A percentile compares a stretch with the other conserved stretches of the same genome.
Conservation (phyloP, 2,888 invertebrate species). For the Schizaphis graminum region DNA sequence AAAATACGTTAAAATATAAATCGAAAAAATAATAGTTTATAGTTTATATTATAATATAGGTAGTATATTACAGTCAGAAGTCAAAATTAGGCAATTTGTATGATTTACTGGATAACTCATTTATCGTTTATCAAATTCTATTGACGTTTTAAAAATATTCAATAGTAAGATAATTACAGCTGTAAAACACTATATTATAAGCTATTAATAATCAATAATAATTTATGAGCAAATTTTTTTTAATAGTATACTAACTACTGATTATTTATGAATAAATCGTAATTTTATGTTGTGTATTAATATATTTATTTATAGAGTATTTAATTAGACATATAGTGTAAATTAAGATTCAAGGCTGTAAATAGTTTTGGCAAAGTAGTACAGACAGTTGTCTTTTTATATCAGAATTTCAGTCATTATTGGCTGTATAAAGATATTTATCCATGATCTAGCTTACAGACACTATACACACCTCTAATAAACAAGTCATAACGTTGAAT, state of each 20-base stretch:
- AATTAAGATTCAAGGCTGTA: conserved; percentile 14
- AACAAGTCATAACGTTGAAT: neutral
- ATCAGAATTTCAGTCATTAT: neutral
- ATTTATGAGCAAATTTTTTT: neutral
- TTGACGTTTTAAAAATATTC: too few relatives aligned
- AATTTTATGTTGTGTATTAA: neutral
- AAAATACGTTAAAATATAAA: neutral
- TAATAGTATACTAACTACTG: neutral
- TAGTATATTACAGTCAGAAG: neutral
- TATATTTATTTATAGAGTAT: conserved; percentile 11
- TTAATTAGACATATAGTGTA: neutral
- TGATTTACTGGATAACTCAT: too few relatives aligned
- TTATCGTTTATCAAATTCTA: too few relatives aligned
- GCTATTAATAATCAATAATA: neutral
- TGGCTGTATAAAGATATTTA: neutral
- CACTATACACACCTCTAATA: neutral
- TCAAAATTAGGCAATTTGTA: neutral
- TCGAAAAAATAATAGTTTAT: neutral
- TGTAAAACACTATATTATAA: neutral
- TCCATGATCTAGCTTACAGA: neutral
- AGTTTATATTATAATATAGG: neutral
- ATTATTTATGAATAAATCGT: neutral
- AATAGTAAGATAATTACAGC: neutral
- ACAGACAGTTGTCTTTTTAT: conserved; percentile 12
- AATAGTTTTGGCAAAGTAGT: conserved; percentile 49